A percentile compares a stretch with the other conserved stretches of the same genome.
Conservation (phyloP, 2,113 vertebrate genomes). For the Tautogolabrus adspersus region DNA sequence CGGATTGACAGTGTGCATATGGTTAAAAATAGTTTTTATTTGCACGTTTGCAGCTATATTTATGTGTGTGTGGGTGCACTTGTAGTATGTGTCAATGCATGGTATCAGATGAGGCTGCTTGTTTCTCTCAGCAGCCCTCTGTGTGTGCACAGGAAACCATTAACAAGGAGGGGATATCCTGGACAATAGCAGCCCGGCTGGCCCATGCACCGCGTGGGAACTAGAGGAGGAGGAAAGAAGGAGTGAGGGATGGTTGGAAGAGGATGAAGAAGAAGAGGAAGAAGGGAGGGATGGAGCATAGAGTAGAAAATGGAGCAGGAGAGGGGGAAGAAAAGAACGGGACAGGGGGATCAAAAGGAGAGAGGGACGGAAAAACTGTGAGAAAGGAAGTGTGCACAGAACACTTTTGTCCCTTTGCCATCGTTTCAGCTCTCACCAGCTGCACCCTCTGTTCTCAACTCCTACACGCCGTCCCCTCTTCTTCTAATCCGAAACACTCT, state of each 20-base stretch:
- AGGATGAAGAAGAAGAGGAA: constrained; percentile 54
- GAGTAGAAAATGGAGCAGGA: constrained; percentile 31
- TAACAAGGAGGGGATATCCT: constrained; percentile 87
- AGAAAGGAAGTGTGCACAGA: constrained; percentile 64
- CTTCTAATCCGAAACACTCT: not conserved
- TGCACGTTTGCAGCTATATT: constrained; percentile 24
- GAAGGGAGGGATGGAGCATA: constrained; percentile 38
- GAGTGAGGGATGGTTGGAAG: constrained; percentile 56
- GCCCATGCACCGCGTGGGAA: constrained; percentile 76
- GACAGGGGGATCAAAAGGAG: constrained; percentile 43
- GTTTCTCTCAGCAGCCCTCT: constrained; percentile 74
- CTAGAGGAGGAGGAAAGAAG: constrained; percentile 57
- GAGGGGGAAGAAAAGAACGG: constrained; percentile 23
- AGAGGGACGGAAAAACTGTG: constrained; percentile 39
- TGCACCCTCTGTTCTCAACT: constrained; percentile 64
- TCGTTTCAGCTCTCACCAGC: constrained; percentile 60
- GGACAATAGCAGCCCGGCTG: constrained; percentile 79
- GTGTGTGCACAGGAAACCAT: constrained; percentile 87
- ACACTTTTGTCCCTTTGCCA: constrained; percentile 72
- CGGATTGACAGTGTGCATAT: not conserved
- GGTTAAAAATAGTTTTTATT: not conserved
- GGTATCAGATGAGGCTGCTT: constrained; percentile 68
- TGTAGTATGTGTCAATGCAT: constrained; percentile 28
- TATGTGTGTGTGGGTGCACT: constrained; percentile 5
- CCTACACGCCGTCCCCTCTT: constrained; percentile 10